Percentiles rank a stretch among this genome's conserved stretches.
These are phyloP conservation scores for Drosophila siamana DNA, from an alignment of 2,888 invertebrate species.

Conservation along the genomic window DNA sequence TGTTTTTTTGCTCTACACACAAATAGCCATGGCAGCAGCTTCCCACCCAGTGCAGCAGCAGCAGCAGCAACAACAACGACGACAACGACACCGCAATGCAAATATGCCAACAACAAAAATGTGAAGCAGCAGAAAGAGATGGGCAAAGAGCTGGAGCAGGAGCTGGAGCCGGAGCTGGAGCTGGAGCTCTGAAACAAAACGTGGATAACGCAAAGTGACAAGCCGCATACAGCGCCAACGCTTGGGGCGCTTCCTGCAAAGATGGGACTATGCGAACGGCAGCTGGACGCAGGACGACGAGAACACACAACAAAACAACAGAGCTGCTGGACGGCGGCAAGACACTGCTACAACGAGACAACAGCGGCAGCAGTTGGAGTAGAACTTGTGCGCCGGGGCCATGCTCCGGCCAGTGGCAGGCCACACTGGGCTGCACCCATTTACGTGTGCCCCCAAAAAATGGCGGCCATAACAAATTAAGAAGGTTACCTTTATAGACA, in stretches of 20 bases:
- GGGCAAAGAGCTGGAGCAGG: conserved; percentile 15
- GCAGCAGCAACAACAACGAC: conserved; percentile 24
- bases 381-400: conserved; percentile 1
- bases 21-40: conserved; percentile 60
- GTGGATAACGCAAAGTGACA: conserved; percentile 70
- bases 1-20: conserved; percentile 53
- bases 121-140: conserved; percentile 9
- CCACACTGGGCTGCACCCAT: conserved; percentile 55
- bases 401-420: conserved; percentile 21
- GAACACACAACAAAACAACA: conserved; percentile 31
- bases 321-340: neutral
- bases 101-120: conserved; percentile 61
- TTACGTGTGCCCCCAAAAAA: conserved; percentile 63
- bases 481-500: conserved; percentile 73
- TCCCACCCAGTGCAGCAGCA: conserved; percentile 37
- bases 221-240: conserved; percentile 69
- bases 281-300: conserved; percentile 53
- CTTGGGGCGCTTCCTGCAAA: conserved; percentile 60
- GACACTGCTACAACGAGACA: neutral
- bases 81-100: conserved; percentile 76
- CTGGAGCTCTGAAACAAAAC: conserved; percentile 55
- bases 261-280: conserved; percentile 35
- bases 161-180: neutral
- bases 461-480: conserved; percentile 79
- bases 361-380: neutral